A percentile compares a stretch with the other conserved stretches of the same genome.
Evolutionary conservation across 2,797 vertebrate species (phyloP).

Genomic region (Fistularia commersonii): DNA sequence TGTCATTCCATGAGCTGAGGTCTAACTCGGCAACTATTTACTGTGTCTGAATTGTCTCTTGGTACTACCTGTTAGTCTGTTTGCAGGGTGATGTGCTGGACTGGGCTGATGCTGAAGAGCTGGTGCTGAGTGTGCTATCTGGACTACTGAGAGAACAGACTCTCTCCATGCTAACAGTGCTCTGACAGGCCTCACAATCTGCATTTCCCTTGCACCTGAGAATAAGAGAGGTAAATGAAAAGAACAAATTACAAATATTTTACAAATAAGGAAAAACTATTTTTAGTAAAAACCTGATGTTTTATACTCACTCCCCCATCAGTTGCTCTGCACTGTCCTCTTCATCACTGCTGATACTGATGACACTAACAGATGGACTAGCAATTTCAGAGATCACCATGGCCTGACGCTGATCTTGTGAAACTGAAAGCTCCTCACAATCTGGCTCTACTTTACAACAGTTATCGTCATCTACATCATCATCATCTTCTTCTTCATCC

Average conservation of each 20-base stretch:
- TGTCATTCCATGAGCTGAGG: neutral
- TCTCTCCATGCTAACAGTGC: conserved; percentile 92
- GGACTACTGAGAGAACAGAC: conserved; percentile 97
- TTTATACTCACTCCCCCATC: conserved; percentile 83
- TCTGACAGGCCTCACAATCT: conserved; percentile 95
- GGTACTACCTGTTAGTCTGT: conserved; percentile 87
- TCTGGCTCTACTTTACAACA: conserved; percentile 80
- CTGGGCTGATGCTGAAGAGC: conserved; percentile 85
- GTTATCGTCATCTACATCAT: conserved; percentile 35
- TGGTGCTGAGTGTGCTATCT: conserved; percentile 94
- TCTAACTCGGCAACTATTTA: neutral
- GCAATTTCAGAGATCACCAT: conserved; percentile 85
- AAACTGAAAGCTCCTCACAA: conserved; percentile 68
- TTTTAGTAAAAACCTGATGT: neutral
- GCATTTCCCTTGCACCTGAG: conserved; percentile 90
- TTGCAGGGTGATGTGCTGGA: conserved; percentile 93
- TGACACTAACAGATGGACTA: conserved; percentile 90
- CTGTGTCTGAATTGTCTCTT: neutral
- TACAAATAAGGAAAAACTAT: neutral
- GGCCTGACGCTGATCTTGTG: conserved; percentile 83
- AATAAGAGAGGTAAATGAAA: conserved; percentile 5
- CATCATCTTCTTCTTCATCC: conserved; percentile 47
- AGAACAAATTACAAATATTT: neutral
- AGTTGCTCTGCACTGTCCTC: conserved; percentile 78
- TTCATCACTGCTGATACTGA: conserved; percentile 94